These are phyloP conservation scores for Drosophila subpulchrella DNA, from an alignment of 1,140 invertebrate genomes.

Conservation along the genomic window DNA sequence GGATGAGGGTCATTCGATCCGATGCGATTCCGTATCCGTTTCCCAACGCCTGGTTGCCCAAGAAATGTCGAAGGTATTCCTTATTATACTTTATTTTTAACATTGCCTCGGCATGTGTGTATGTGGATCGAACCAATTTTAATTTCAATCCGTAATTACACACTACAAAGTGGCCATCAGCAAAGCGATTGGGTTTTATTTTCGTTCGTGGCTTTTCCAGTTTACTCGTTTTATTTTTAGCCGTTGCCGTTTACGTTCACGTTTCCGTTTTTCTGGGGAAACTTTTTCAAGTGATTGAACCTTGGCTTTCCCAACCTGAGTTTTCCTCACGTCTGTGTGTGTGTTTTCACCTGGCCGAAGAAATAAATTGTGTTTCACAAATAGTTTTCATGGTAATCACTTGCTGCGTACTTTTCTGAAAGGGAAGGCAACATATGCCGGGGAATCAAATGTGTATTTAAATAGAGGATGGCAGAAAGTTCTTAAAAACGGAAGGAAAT, in stretches of 20 bases:
- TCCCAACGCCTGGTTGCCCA: conserved; percentile 4
- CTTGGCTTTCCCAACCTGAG: conserved; percentile 9
- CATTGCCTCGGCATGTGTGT: conserved; percentile 5
- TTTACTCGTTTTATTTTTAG: conserved; percentile 34
- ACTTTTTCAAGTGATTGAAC: conserved; percentile 39
- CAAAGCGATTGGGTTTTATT: conserved; percentile 48
- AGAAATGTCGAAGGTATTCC: conserved; percentile 2
- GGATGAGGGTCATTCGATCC: neutral
- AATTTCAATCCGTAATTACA: conserved; percentile 68
- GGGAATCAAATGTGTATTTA: conserved; percentile 7
- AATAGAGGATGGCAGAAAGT: neutral
- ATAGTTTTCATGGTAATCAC: conserved; percentile 10
- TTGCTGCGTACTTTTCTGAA: neutral
- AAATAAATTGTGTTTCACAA: conserved; percentile 28
- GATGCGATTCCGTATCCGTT: neutral
- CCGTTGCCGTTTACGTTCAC: conserved; percentile 11
- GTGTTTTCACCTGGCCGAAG: neutral
- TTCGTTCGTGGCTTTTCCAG: conserved; percentile 17
- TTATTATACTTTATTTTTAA: conserved; percentile 17
- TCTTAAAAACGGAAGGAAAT: neutral
- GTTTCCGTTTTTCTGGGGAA: conserved; percentile 13
- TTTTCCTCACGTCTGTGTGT: conserved; percentile 1
- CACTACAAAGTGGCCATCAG: conserved; percentile 62
- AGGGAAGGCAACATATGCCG: neutral
- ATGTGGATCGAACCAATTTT: conserved; percentile 62